Base-by-base conservation (phyloP, 2,797 vertebrate species). In the Myoxocephalus aenaeus region DNA sequence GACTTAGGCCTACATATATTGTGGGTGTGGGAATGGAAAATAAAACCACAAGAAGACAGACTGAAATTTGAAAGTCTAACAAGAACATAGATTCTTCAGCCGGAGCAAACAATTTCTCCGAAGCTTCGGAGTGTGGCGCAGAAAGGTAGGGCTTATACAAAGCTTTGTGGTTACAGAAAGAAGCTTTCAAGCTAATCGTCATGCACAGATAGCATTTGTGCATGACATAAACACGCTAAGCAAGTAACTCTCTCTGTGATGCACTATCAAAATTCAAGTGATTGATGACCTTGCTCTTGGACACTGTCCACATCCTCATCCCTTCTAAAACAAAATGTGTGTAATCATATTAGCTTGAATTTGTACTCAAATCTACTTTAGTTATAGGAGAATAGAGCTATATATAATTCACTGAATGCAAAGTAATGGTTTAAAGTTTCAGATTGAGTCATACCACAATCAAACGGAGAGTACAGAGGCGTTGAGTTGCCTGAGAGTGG, bases 1-100 rank as follows among this genome's bases (percentile, higher is more conserved):
- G 42, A 72, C 71, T 79, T 32, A 51, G 1, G 14, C 25, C 54
- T 29, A 7, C 56, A 64, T 42, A 25, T 63, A 59, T 40, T 70
- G 70, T 73, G 51, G 79, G 73, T 84, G 84, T 86, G 77, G 46
- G 84, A 89, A 89, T 87, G 85, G 84, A 84, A 90, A 80, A 85
- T 25, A 59, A 69, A 90, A 87, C 87, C 86, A 88, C 89, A 90
- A 87, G 79, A 89, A 86, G 88, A 82, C 56, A 85, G 75, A 73
- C 67, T 76, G 22, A 82, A 58, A 75, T 75, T 83, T 85, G 77
- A 63, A 56, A 83, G 44, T 81, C 58, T 65, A 70, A 80, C 15
- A 68, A 65, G 34, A 58, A 57, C 40, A 80, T 75, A 75, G 40
- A 65, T 54, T 75, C 50, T 80, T 61, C 56, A 71, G 78, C 56